phyloP scores from a whole-genome alignment of 2,797 vertebrate genomes.

The Poliocrania exsul region DNA sequence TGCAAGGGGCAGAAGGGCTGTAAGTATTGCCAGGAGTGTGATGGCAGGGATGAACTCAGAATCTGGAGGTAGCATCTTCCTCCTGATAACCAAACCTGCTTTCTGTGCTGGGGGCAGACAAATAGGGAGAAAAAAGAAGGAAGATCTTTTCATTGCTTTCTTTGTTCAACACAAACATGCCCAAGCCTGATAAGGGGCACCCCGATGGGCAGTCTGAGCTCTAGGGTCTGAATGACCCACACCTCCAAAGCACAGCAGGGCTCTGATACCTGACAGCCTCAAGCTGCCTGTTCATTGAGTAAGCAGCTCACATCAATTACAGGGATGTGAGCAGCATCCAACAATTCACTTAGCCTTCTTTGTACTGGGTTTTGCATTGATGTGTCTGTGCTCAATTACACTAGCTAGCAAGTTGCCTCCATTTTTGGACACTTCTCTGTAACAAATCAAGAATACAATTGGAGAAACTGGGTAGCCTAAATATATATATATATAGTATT shows the following conservation, averaged over 20 bases:
- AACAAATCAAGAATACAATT: neutral
- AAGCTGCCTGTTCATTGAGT: neutral
- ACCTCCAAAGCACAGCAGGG: neutral
- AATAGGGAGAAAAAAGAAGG: neutral
- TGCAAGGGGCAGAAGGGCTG: neutral
- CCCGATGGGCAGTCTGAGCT: neutral
- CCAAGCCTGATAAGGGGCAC: neutral
- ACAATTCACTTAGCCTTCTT: neutral
- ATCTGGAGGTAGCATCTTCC: neutral
- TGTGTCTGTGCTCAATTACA: neutral
- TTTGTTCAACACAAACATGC: neutral
- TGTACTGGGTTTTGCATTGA: neutral
- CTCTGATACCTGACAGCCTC: neutral
- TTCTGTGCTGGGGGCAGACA: neutral
- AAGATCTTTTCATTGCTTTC: neutral
- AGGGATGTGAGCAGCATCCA: neutral
- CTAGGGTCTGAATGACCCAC: neutral
- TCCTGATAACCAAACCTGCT: neutral
- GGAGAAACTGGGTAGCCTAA: neutral
- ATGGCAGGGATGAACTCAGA: neutral
- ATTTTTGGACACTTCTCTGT: neutral
- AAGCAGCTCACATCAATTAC: neutral
- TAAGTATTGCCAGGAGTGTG: neutral
- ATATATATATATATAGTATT: neutral
- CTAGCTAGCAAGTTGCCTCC: neutral